Conservation (phyloP, 2,113 vertebrate genomes). For the Varanus komodoensis region DNA sequence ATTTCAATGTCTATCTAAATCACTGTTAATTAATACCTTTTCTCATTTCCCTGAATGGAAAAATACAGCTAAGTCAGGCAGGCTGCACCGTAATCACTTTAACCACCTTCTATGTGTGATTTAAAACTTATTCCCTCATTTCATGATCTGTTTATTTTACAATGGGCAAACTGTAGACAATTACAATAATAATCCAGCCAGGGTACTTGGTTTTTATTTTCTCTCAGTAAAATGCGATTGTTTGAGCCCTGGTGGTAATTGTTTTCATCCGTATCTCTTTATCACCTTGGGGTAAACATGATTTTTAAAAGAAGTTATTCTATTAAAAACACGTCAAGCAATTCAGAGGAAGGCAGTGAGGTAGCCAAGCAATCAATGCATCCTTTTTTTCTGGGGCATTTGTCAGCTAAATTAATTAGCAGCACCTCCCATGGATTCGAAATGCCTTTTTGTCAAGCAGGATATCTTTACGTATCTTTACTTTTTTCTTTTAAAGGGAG, state of each 20-base stretch:
- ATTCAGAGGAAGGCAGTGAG: conserved; percentile 46
- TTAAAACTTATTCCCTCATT: conserved; percentile 61
- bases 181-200: conserved; percentile 53
- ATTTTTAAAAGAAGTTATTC: conserved; percentile 42
- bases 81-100: conserved; percentile 16
- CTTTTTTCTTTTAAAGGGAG: conserved; percentile 21
- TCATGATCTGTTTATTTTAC: conserved; percentile 71
- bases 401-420: conserved; percentile 63
- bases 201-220: conserved; percentile 61
- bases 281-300: conserved; percentile 52
- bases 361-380: conserved; percentile 55
- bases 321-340: conserved; percentile 52
- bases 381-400: conserved; percentile 25
- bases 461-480: conserved; percentile 33
- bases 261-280: conserved; percentile 55
- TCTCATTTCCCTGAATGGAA: conserved; percentile 22
- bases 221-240: conserved; percentile 47
- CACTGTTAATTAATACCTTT: conserved; percentile 54
- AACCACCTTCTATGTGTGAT: conserved; percentile 55
- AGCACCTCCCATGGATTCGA: conserved; percentile 32
- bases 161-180: conserved; percentile 59
- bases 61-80: conserved; percentile 51
- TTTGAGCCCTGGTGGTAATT: conserved; percentile 40
- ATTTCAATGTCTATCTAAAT: conserved; percentile 55
- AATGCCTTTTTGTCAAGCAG: conserved; percentile 37